Conservation (phyloP, 2,113 vertebrate species). For the Chloropsis cyanopogon region DNA sequence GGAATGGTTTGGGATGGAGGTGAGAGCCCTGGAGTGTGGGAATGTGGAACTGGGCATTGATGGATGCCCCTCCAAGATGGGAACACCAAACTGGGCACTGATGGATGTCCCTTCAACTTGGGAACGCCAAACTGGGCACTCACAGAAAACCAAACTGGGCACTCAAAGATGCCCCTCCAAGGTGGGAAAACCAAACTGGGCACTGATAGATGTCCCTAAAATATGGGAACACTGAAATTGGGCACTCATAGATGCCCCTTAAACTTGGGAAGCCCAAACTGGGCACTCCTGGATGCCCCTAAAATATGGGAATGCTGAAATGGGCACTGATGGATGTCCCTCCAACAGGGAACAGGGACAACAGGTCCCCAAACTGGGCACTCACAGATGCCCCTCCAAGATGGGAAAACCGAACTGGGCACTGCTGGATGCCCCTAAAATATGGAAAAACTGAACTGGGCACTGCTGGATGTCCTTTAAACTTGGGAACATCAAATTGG, state of each 20-base stretch:
- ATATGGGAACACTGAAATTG: no score
- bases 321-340: neutral
- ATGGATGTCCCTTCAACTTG: accelerated
- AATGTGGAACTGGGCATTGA: neutral
- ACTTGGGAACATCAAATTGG: accelerated
- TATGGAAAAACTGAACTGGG: accelerated
- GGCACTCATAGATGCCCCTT: no score
- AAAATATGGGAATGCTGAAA: accelerated
- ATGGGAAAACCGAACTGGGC: neutral
- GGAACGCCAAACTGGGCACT: accelerated
- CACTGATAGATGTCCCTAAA: accelerated
- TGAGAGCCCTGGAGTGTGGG: accelerated
- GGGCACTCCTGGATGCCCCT: accelerated
- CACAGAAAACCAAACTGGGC: accelerated
- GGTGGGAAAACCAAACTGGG: neutral
- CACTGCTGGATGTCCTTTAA: accelerated
- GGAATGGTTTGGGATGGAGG: neutral
- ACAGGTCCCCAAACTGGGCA: neutral
- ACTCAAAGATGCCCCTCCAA: accelerated
- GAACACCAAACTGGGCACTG: accelerated
- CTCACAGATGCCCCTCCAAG: no score
- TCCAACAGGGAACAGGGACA: accelerated
- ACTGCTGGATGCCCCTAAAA: accelerated
- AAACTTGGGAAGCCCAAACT: no score
- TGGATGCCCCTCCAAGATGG: accelerated